phyloP scores from a whole-genome alignment of 2,888 invertebrate species.

The Athalia cordata region DNA sequence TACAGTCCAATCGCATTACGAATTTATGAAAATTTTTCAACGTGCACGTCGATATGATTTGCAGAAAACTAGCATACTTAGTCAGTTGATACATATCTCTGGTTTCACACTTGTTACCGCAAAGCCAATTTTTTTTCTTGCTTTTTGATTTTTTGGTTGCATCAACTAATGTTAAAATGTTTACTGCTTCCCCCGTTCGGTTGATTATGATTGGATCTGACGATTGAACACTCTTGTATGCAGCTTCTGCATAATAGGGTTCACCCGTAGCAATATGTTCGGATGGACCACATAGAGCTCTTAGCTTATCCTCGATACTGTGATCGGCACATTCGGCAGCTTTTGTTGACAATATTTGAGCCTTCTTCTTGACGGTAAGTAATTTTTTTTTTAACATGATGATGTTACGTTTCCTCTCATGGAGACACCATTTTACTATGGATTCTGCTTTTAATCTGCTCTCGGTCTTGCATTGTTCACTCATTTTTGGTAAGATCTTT shows the following conservation, averaged over 20 bases:
- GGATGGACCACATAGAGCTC: slow-evolving; percentile 44
- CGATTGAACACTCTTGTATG: slow-evolving; percentile 41
- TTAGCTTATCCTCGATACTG: slow-evolving; percentile 3
- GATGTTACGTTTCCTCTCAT: no score
- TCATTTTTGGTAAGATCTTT: no score
- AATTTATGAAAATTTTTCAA: slow-evolving; percentile 30
- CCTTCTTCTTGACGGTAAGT: background rate
- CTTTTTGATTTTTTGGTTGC: slow-evolving; percentile 29
- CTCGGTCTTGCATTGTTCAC: no score
- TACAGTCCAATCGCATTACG: slow-evolving; percentile 37
- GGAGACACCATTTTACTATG: no score
- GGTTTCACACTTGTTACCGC: slow-evolving; percentile 36
- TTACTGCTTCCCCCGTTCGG: slow-evolving; percentile 39
- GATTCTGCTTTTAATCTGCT: no score
- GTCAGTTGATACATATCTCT: slow-evolving; percentile 19
- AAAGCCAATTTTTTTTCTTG: slow-evolving; percentile 39
- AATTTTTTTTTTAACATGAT: no score
- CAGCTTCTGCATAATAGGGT: slow-evolving; percentile 48
- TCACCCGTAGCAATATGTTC: slow-evolving; percentile 48
- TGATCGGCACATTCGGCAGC: background rate
- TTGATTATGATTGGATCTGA: slow-evolving; percentile 46
- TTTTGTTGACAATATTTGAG: background rate
- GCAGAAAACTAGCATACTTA: slow-evolving; percentile 19
- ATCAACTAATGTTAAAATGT: slow-evolving; percentile 44
- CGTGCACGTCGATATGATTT: slow-evolving; percentile 19